Evolutionary conservation across 2,113 vertebrate genomes (phyloP), one percentile per base, ranked within the genome.

Genomic region (Xenus cinereus): DNA sequence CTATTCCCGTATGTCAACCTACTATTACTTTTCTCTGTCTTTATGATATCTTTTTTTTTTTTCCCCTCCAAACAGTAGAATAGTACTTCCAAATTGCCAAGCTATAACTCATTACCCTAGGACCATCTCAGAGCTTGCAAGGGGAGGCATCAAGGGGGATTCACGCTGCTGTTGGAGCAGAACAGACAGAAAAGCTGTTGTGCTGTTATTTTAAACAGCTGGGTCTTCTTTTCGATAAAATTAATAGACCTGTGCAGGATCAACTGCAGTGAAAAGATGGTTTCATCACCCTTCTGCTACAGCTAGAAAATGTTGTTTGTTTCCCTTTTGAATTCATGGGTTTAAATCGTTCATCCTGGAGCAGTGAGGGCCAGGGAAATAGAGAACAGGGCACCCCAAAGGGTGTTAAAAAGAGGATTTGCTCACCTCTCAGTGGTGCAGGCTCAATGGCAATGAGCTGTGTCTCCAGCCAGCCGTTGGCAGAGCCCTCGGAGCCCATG

Each of bases 161-260:
- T 90, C 11, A 4, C 4, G 3, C 18, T 39, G 41, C 72, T 86
- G 7, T 48, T 74, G 62, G 57, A 82, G 56, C 33, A 75, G 73
- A 87, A 50, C 23, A 84, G 48, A 30, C 8, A 45, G 54, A 50
- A 66, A 92, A 96, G 39, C n/a, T 59, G 41, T 37, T 82, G 48
- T 75, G 50, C 12, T 93, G 48, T 77, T 87, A 50, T 90, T 93
- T 95, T 82, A 85, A 95, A 76, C 66, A 91, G 12, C 68, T 79
- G 57, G 39, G 48, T 50, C 43, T 81, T 78, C 63, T 73, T 28
- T 83, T 82, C 4, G 3, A 26, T 73, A 17, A 93, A 91, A 41
- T 81, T 89, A 92, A 92, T 69, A 80, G 67, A 24, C 39, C 32
- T 45, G 9, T 64, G 74, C 45, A 87, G 51, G 27, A 77, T 35